Base-by-base conservation (phyloP, 2,797 vertebrate species). In the Dallia pectoralis region DNA sequence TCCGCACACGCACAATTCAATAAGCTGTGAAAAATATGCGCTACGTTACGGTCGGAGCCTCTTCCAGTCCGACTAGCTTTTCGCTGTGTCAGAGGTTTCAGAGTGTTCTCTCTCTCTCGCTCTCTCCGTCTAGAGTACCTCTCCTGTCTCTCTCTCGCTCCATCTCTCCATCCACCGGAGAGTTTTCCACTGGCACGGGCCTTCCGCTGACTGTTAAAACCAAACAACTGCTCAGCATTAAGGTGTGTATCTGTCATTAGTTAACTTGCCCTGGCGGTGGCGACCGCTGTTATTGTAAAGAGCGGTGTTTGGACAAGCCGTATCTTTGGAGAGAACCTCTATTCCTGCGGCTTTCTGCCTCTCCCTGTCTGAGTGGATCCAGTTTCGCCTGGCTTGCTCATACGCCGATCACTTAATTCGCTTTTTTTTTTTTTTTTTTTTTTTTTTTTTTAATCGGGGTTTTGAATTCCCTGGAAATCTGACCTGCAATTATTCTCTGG, bases 171-270 rank as follows among this genome's bases (percentile, higher is more conserved):
- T 79, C 84, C 81, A 29, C 61, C 79, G 67, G 74, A 69, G 66
- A 65, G 71, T 86, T 89, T 90, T 88, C 81, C 83, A 89, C 83
- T 81, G 88, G 87, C 90, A 91, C 86, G 83, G 89, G 86, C 88
- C 88, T 84, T 89, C 89, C 87, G 81, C 90, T 89, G 89, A 90
- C 74, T 69, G 77, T 72, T 81, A 83, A 90, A 89, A 83, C 89
- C 89, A 89, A 89, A 89, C 85, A 89, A 91, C 87, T 88, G 88
- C 87, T 90, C 78, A 87, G 86, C 89, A 89, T 88, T 89, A 91
- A 91, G 90, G 88, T 91, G 91, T 87, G 88, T 88, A 89, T 91
- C 90, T 93, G 89, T 89, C 91, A 90, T 89, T 91, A 92, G 90
- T 90, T 91, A 89, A 84, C 89, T 83, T 63, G 83, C 86, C 83